Conservation (phyloP, 2,113 vertebrate species). For the Chloebia gouldiae region DNA sequence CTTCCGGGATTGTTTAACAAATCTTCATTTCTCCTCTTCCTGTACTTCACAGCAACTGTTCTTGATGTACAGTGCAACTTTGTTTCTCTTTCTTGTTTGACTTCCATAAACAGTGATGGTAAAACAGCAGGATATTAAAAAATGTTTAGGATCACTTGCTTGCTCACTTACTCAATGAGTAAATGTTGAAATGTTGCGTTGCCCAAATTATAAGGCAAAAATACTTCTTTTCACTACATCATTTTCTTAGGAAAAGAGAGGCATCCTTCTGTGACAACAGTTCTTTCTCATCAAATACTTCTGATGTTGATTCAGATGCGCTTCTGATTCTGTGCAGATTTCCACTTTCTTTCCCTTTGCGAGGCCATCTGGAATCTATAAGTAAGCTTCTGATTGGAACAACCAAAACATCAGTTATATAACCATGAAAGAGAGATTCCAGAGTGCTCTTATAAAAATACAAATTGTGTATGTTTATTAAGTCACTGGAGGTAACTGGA, state of each 20-base stretch:
- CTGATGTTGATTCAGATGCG: background rate
- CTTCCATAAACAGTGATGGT: background rate
- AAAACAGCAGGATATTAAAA: background rate
- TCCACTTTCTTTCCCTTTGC: background rate
- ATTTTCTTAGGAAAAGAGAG: background rate
- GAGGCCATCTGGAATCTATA: background rate
- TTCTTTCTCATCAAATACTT: background rate
- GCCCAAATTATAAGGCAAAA: background rate
- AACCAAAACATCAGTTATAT: background rate
- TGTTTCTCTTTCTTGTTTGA: background rate
- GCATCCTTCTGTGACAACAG: background rate
- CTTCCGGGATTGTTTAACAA: slow-evolving; percentile 3
- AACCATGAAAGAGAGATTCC: background rate
- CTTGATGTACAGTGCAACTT: background rate
- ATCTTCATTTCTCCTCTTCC: background rate
- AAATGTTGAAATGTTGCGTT: background rate
- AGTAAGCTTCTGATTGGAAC: background rate
- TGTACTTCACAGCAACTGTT: background rate
- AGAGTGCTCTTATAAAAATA: background rate
- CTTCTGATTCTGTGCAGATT: background rate
- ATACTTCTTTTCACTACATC: background rate
- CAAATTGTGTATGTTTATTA: background rate
- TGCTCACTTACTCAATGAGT: background rate
- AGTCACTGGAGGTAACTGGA: background rate
- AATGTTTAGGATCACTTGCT: background rate